These are phyloP conservation scores for Dasypolia templi DNA, from an alignment of 2,888 invertebrate genomes.

Conservation along the genomic window DNA sequence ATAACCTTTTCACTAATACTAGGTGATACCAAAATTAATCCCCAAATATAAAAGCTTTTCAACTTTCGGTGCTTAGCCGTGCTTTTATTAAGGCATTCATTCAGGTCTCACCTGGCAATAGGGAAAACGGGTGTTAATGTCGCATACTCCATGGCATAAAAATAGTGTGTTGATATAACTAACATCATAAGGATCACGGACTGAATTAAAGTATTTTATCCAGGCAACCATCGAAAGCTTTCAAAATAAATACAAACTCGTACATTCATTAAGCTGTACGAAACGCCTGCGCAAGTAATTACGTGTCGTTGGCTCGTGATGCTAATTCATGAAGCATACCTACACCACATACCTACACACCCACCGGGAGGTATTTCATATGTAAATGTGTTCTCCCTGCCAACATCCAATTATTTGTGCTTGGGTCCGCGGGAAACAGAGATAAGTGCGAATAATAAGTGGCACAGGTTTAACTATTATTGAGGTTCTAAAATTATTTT, in stretches of 20 bases:
- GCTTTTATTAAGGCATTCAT: too few species aligned
- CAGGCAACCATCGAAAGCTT: neutral
- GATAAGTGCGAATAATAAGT: slow-evolving; percentile 26
- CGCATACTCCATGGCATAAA: too few species aligned
- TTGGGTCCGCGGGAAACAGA: slow-evolving; percentile 65
- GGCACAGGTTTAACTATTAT: slow-evolving; percentile 7
- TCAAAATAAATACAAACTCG: slow-evolving; percentile 1
- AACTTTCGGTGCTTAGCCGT: too few species aligned
- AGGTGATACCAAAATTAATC: too few species aligned
- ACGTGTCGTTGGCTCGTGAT: slow-evolving; percentile 64
- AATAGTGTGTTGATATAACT: too few species aligned
- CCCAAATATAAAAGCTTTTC: too few species aligned
- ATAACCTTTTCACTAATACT: too few species aligned
- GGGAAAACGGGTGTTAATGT: neutral
- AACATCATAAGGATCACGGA: too few species aligned
- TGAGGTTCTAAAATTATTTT: neutral
- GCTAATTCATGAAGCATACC: slow-evolving; percentile 70
- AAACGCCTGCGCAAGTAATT: slow-evolving; percentile 46
- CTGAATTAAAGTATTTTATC: too few species aligned
- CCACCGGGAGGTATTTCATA: slow-evolving; percentile 69
- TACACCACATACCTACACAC: slow-evolving; percentile 42
- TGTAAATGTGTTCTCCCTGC: slow-evolving; percentile 70
- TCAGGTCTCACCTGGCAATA: too few species aligned
- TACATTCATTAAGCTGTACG: slow-evolving; percentile 30
- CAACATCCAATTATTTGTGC: slow-evolving; percentile 70